Evolutionary conservation across 1,140 invertebrate species (phyloP).

Genomic region (Thrips palmi): DNA sequence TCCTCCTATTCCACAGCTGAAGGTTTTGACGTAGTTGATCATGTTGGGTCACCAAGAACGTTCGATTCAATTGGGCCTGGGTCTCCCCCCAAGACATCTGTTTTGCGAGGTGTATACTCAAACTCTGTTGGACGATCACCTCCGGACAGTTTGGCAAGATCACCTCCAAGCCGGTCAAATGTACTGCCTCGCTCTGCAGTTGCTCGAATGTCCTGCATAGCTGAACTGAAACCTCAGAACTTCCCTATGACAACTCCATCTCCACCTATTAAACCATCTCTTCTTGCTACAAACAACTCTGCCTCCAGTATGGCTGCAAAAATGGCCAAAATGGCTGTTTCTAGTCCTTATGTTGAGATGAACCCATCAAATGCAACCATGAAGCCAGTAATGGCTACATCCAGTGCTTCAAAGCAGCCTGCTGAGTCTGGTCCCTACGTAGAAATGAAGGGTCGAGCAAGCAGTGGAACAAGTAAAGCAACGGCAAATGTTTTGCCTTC

Average conservation of each 20-base stretch:
- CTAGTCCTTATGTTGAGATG: conserved; percentile 22
- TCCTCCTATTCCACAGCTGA: conserved; percentile 16
- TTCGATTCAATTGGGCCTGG: too few species aligned
- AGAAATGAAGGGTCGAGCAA: conserved; percentile 7
- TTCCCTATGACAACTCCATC: conserved; percentile 5
- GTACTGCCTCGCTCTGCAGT: too few species aligned
- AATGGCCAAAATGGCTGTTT: conserved; percentile 18
- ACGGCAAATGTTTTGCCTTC: too few species aligned
- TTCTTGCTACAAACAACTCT: conserved; percentile 10
- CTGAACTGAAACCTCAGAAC: conserved; percentile 2
- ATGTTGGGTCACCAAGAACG: too few species aligned
- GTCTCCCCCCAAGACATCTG: too few species aligned
- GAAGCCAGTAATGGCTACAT: not conserved
- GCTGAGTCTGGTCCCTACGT: too few species aligned
- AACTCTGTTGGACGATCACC: too few species aligned
- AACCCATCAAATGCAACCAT: conserved; percentile 12
- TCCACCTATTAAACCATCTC: conserved; percentile 12
- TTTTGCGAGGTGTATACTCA: too few species aligned
- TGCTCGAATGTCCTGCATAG: too few species aligned
- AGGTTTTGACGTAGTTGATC: conserved; percentile 15
- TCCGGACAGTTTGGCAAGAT: too few species aligned
- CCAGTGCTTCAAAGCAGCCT: not conserved
- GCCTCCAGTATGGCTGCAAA: conserved; percentile 11
- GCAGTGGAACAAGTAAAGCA: conserved; percentile 6
- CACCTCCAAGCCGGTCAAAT: too few species aligned